phyloP scores from a whole-genome alignment of 2,113 vertebrate genomes.

The Crotophaga sulcirostris region DNA sequence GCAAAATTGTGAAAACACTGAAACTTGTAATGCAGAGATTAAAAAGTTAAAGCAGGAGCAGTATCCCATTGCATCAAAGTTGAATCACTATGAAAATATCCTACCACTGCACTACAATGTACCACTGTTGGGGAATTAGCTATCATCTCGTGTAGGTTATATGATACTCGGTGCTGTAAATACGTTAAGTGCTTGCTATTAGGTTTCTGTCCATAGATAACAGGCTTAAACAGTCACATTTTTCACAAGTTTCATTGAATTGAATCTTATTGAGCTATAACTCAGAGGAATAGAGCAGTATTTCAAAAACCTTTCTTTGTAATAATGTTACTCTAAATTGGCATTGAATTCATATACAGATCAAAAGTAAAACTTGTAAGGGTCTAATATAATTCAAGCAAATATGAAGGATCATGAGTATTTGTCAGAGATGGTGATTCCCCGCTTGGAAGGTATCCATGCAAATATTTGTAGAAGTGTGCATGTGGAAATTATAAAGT shows the following conservation, averaged over 20 bases:
- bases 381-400: not conserved
- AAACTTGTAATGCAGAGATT: not conserved
- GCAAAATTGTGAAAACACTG: not conserved
- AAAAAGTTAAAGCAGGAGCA: not conserved
- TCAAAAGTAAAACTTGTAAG: not conserved
- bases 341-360: not conserved
- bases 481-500: not conserved
- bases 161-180: not conserved
- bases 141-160: not conserved
- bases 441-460: not conserved
- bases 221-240: conserved; percentile 1
- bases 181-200: not conserved
- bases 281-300: not conserved
- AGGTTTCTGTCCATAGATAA: not conserved
- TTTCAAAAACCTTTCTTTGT: not conserved
- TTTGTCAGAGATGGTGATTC: not conserved
- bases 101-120: not conserved
- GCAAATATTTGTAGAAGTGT: not conserved
- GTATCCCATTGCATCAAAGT: not conserved
- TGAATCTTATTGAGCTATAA: not conserved
- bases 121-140: not conserved
- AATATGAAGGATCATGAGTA: not conserved
- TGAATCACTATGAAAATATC: not conserved
- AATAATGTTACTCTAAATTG: not conserved
- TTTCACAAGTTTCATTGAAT: conserved; percentile 1